phyloP scores from a whole-genome alignment of 2,797 vertebrate genomes.

The Sparus aurata region DNA sequence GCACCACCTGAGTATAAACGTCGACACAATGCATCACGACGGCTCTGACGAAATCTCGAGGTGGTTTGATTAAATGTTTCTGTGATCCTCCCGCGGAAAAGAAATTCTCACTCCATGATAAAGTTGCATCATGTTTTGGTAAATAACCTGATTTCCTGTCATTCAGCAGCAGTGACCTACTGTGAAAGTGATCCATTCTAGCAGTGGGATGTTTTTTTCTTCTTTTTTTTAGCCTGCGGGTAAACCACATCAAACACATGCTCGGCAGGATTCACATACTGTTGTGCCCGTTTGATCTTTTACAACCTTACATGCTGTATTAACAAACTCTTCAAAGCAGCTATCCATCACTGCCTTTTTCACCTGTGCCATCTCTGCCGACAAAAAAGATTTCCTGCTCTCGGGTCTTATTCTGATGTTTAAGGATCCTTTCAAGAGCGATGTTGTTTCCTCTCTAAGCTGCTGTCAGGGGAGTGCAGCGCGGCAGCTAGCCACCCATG shows the following conservation, averaged over 20 bases:
- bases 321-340: conserved; percentile 44
- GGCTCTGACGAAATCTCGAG: conserved; percentile 17
- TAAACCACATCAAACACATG: conserved; percentile 52
- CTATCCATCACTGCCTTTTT: conserved; percentile 24
- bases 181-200: conserved; percentile 21
- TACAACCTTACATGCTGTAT: conserved; percentile 32
- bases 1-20: conserved; percentile 26
- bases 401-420: conserved; percentile 61
- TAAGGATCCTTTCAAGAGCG: conserved; percentile 56
- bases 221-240: conserved; percentile 41
- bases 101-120: conserved; percentile 11
- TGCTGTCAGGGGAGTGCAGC: conserved; percentile 65
- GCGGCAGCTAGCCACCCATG: conserved; percentile 74
- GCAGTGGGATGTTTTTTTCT: conserved; percentile 13
- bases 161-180: conserved; percentile 27
- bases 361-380: conserved; percentile 27
- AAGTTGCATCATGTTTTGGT: not conserved
- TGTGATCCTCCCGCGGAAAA: conserved; percentile 12
- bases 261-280: conserved; percentile 34
- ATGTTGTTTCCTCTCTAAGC: conserved; percentile 66
- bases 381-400: conserved; percentile 40
- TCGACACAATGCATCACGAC: conserved; percentile 8
- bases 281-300: conserved; percentile 43
- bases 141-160: conserved; percentile 3
- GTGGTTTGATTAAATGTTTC: conserved; percentile 7